Conservation (phyloP, 2,797 vertebrate species). For the Picus viridis region DNA sequence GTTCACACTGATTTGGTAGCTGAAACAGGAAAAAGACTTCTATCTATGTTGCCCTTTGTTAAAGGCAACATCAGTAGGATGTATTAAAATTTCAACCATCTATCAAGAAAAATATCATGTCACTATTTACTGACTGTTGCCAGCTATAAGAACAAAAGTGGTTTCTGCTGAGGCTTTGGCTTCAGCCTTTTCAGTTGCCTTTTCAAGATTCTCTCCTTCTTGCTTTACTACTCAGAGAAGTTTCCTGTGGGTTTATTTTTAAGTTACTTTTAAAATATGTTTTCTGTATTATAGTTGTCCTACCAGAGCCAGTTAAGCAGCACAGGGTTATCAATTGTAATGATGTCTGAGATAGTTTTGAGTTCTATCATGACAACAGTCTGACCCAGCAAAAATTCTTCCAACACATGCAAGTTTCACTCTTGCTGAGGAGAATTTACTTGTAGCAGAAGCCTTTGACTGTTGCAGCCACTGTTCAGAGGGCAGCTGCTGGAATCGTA, state of each 20-base stretch:
- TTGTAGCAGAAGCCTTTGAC: background rate
- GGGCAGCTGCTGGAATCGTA: no score
- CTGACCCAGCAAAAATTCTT: background rate
- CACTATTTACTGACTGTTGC: conserved; percentile 9
- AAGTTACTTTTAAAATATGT: background rate
- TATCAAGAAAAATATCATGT: conserved; percentile 24
- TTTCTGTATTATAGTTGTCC: background rate
- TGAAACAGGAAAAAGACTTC: background rate
- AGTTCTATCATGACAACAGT: background rate
- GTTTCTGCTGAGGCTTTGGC: background rate
- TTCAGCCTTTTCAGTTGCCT: background rate
- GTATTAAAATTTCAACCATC: conserved; percentile 22
- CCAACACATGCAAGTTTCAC: background rate
- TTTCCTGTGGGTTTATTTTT: background rate
- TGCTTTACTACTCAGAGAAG: background rate
- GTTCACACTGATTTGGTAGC: background rate
- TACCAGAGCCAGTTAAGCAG: background rate
- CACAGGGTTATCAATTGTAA: background rate
- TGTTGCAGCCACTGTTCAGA: no score
- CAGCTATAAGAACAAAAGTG: background rate
- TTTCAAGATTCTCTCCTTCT: background rate
- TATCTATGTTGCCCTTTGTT: background rate
- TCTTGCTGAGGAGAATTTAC: background rate
- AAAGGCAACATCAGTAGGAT: background rate
- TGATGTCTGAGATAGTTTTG: background rate